Percentiles rank a stretch among this genome's conserved stretches.
Evolutionary conservation across 2,888 invertebrate genomes (phyloP).

Genomic region (Synergus laeviventris): DNA sequence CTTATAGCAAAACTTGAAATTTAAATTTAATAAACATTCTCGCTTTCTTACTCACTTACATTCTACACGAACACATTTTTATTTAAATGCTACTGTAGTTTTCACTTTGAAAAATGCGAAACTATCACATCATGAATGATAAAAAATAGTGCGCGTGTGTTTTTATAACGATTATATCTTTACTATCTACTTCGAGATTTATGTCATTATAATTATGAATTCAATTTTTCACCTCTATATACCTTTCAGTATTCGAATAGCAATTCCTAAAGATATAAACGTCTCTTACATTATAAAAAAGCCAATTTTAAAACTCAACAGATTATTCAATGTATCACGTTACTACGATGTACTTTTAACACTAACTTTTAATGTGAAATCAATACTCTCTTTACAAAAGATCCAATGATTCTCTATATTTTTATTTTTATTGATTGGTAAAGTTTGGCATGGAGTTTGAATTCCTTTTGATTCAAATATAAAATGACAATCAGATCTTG

Average conservation of each 20-base stretch:
- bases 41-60: constrained; percentile 42
- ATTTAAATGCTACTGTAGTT: constrained; percentile 46
- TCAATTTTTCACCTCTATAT: background rate
- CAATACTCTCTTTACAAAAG: constrained; percentile 28
- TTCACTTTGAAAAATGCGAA: constrained; percentile 47
- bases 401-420: background rate
- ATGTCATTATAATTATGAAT: constrained; percentile 49
- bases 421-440: background rate
- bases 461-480: background rate
- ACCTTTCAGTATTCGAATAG: constrained; percentile 18
- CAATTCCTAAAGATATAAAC: constrained; percentile 40
- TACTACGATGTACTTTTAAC: background rate
- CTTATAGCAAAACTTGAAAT: constrained; percentile 54
- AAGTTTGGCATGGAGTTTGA: background rate
- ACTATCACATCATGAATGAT: constrained; percentile 51
- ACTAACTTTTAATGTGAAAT: background rate
- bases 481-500: background rate
- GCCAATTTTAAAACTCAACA: constrained; percentile 20
- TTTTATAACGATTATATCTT: constrained; percentile 27
- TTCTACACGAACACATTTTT: constrained; percentile 46
- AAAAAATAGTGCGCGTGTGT: constrained; percentile 6
- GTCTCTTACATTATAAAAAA: constrained; percentile 17
- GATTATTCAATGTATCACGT: constrained; percentile 13
- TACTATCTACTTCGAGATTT: constrained; percentile 18
- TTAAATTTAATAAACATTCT: constrained; percentile 48